Base-by-base conservation (phyloP, 1,140 invertebrate species). In the Bombus polaris region DNA sequence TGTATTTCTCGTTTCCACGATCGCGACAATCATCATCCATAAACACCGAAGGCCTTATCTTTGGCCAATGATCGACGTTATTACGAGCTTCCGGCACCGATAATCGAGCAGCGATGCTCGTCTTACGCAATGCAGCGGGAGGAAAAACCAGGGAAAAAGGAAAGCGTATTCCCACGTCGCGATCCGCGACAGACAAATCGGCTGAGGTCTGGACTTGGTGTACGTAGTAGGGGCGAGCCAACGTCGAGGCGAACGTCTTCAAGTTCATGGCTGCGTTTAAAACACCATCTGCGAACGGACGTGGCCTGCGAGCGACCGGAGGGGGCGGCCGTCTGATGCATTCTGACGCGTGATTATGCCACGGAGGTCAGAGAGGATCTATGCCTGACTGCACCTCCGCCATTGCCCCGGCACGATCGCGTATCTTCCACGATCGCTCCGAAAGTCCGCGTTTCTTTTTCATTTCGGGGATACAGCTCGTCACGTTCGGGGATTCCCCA, bases 321-420 rank as follows among this genome's bases (percentile, higher is more conserved):
- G 81, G 88, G 81, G 68, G 83, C 76, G 70, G 76, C 66, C 81
- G 86, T 70, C 88, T 84, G 89, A 88, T 90, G 88, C 89, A 90
- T 90, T 90, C 89, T 90, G 87, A 91, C 89, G 86, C 89, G 89
- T 91, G 89, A 90, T 90, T 90, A 90, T 90, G 86, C 85, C 89
- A 90, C 89, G 89, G 86, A 90, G 89, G 89, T 90, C 89, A 90
- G 88, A 88, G 81, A 90, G 89, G 89, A 90, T 90, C 89, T 90
- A 90, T 90, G 89, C 89, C 85, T 90, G 89, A 90, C 88, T 90
- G 89, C 89, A 87, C 89, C 89, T 90, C 88, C 89, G 88, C 88
- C 89, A 90, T 90, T 90, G 90, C 86, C 83, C 82, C 82, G 79
- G 78, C 86, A 88, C 78, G 81, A 87, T 90, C 88, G 85, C 86